Percentiles rank a stretch among this genome's conserved stretches.
Evolutionary conservation across 2,113 vertebrate species (phyloP).

Genomic region (Saccopteryx leptura): DNA sequence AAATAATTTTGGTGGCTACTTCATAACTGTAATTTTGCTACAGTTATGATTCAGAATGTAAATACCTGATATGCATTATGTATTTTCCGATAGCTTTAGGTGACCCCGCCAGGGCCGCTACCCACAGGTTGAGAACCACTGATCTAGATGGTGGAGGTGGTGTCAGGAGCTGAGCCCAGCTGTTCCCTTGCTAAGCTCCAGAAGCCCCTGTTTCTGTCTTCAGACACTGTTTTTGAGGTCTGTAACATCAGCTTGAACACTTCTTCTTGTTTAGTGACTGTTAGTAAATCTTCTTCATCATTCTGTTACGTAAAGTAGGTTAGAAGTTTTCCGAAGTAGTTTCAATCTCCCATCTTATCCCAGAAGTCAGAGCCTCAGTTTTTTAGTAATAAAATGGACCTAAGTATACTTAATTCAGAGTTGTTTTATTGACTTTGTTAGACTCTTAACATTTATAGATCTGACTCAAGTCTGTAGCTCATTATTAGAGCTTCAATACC

Average conservation of each 20-base stretch:
- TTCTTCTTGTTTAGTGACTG: constrained; percentile 17
- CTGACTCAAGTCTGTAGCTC: background rate
- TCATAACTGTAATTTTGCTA: too few species aligned
- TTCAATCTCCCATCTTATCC: background rate
- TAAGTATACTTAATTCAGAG: background rate
- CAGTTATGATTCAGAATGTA: too few species aligned
- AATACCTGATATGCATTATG: too few species aligned
- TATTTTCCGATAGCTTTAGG: too few species aligned
- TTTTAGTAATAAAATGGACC: constrained; percentile 11
- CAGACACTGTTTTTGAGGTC: background rate
- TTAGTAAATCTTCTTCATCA: background rate
- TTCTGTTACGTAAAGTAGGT: background rate
- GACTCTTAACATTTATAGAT: background rate
- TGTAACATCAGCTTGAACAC: background rate
- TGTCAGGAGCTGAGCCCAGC: background rate
- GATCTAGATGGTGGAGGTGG: background rate
- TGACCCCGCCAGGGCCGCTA: too few species aligned
- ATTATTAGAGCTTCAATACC: background rate
- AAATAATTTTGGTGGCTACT: too few species aligned
- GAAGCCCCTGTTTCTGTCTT: constrained; percentile 1
- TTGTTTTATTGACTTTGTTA: background rate
- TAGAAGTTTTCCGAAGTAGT: background rate
- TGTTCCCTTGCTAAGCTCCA: background rate
- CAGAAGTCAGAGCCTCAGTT: background rate
- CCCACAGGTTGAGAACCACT: too few species aligned